Percentiles rank a stretch among this genome's conserved stretches.
These are phyloP conservation scores for Ctenopoma kingsleyae DNA, from an alignment of 2,797 vertebrate genomes.

Conservation along the genomic window DNA sequence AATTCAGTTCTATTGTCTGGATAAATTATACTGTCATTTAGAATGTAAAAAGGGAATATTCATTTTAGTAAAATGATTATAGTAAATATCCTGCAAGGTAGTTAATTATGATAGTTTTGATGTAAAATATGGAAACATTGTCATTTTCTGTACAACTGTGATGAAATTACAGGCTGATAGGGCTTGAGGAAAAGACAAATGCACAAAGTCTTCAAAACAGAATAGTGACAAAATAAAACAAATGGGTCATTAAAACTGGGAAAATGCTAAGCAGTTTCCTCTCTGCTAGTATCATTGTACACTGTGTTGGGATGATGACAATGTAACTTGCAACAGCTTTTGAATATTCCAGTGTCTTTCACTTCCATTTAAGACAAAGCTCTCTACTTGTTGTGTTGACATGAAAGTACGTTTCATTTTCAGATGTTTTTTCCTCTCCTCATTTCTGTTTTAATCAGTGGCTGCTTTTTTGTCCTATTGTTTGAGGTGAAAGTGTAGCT, in stretches of 20 bases:
- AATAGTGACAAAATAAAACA: slow-evolving; percentile 46
- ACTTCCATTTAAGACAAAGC: slow-evolving; percentile 71
- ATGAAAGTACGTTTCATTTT: slow-evolving; percentile 64
- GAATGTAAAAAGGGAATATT: slow-evolving; percentile 24
- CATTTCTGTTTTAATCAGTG: slow-evolving; percentile 76
- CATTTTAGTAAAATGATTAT: slow-evolving; percentile 36
- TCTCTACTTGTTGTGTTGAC: slow-evolving; percentile 64
- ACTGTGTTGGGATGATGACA: slow-evolving; percentile 62
- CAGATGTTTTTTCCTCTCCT: slow-evolving; percentile 51
- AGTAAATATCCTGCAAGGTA: slow-evolving; percentile 39
- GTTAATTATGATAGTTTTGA: slow-evolving; percentile 48
- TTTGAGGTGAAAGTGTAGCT: slow-evolving; percentile 79
- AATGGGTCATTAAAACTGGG: slow-evolving; percentile 61
- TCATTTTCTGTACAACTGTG: slow-evolving; percentile 39
- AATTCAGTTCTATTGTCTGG: slow-evolving; percentile 22
- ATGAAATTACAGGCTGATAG: slow-evolving; percentile 55
- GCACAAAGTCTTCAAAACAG: slow-evolving; percentile 37
- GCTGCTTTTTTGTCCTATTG: slow-evolving; percentile 71
- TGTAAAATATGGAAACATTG: slow-evolving; percentile 49
- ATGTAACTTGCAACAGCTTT: slow-evolving; percentile 55
- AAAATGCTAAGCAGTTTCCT: slow-evolving; percentile 47
- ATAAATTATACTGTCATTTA: slow-evolving; percentile 29
- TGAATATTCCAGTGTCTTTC: slow-evolving; percentile 63
- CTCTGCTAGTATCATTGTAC: slow-evolving; percentile 51
- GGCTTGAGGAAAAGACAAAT: slow-evolving; percentile 50